A percentile compares a stretch with the other conserved stretches of the same genome.
Evolutionary conservation across 2,113 vertebrate genomes (phyloP).

Genomic region (Mustelus asterias): DNA sequence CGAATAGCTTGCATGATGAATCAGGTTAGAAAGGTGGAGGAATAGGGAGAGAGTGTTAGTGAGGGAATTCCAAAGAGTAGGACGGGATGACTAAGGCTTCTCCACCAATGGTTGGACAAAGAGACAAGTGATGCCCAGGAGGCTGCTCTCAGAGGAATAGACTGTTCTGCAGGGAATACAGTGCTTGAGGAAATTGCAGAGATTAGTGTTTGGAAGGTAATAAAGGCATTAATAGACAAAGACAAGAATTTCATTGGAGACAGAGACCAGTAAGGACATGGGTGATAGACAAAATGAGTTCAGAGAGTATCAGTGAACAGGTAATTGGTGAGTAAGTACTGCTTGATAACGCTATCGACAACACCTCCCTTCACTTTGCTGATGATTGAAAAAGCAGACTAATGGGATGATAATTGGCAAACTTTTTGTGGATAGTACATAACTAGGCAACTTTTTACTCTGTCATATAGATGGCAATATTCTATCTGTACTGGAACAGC

Average conservation of each 20-base stretch:
- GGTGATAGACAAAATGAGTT: background rate
- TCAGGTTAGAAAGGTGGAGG: background rate
- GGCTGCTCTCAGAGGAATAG: background rate
- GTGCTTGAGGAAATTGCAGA: background rate
- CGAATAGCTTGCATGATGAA: background rate
- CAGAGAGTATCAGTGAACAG: no score
- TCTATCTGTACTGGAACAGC: no score
- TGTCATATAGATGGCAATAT: no score
- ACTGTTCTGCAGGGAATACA: background rate
- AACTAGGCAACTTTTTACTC: no score
- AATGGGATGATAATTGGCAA: no score
- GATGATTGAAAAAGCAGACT: no score
- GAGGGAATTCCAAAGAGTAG: background rate
- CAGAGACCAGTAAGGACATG: background rate
- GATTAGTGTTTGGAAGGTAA: background rate
- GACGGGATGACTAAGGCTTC: background rate
- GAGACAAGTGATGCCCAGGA: background rate
- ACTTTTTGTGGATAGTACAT: no score
- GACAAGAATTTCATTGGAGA: background rate
- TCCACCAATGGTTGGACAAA: background rate
- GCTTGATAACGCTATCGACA: no score
- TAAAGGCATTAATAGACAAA: background rate
- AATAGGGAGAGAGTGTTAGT: background rate
- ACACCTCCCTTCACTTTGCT: no score
- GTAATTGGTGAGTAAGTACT: no score